These are phyloP conservation scores for Chloroceryle inda DNA, from an alignment of 2,797 vertebrate species.

Conservation along the genomic window DNA sequence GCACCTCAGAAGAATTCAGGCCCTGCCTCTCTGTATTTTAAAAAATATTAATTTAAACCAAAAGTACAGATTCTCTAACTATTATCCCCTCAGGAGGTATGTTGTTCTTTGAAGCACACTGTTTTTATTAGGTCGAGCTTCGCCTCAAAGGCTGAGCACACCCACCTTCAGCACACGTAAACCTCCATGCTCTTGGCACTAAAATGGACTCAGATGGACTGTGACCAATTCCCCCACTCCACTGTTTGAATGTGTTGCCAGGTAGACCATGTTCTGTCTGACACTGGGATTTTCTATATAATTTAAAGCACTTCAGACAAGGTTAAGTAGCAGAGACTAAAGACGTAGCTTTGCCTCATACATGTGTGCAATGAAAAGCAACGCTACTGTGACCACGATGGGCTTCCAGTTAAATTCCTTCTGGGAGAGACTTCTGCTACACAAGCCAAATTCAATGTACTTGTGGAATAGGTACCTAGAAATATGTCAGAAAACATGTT, in stretches of 20 bases:
- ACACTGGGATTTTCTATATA: background rate
- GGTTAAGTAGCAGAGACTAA: background rate
- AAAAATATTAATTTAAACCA: background rate
- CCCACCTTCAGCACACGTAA: accelerated
- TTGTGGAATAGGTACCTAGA: background rate
- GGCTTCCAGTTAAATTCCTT: background rate
- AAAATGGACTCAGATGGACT: background rate
- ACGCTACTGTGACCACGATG: background rate
- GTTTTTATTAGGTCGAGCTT: background rate
- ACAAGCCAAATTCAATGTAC: background rate
- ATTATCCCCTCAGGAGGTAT: background rate
- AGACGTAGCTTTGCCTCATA: background rate
- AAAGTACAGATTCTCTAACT: accelerated
- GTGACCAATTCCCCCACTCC: background rate
- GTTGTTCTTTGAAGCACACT: background rate
- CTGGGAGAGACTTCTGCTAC: background rate
- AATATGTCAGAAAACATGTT: background rate
- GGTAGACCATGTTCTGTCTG: background rate
- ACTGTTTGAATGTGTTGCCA: accelerated
- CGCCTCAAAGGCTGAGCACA: background rate
- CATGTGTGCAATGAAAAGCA: background rate
- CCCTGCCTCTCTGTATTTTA: background rate
- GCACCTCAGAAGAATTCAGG: background rate
- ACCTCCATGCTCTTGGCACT: accelerated
- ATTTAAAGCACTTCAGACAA: background rate